Evolutionary conservation across 2,113 vertebrate species (phyloP).

Genomic region (Poeciliopsis occidentalis): DNA sequence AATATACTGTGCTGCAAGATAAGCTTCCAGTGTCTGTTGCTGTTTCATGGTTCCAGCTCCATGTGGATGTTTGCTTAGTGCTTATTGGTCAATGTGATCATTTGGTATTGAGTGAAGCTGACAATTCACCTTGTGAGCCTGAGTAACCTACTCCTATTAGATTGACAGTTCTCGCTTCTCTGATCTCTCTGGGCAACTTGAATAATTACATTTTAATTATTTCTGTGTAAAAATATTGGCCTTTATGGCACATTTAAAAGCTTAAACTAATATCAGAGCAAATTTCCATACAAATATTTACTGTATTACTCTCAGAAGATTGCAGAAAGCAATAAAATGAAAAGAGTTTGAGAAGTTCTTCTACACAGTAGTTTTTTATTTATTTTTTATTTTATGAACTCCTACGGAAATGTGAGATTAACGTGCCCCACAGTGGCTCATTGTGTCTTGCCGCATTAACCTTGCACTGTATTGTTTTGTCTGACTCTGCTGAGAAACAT

Average conservation of each 20-base stretch:
- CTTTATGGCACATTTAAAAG: too few relatives aligned
- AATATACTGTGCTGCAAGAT: conserved; percentile 29
- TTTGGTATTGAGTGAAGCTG: conserved; percentile 16
- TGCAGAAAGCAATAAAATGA: background rate
- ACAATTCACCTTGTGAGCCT: background rate
- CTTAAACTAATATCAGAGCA: too few relatives aligned
- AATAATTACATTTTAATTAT: background rate
- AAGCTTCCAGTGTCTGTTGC: conserved; percentile 15
- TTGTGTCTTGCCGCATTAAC: conserved; percentile 28
- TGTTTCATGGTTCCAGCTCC: conserved; percentile 33
- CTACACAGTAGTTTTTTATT: background rate
- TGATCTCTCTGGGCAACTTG: background rate
- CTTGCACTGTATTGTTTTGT: conserved; percentile 40
- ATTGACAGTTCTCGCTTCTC: background rate
- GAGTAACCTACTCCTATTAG: background rate
- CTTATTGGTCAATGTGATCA: conserved; percentile 6
- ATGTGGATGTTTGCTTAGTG: conserved; percentile 36
- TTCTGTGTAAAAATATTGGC: background rate
- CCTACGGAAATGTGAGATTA: conserved; percentile 29
- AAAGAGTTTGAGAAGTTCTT: background rate
- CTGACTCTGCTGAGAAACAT: conserved; percentile 43
- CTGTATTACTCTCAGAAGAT: background rate
- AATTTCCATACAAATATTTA: too few relatives aligned
- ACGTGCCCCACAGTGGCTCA: conserved; percentile 9
- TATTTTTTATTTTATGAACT: background rate